phyloP scores from a whole-genome alignment of 2,113 vertebrate genomes.

The Thamnaconus septentrionalis region DNA sequence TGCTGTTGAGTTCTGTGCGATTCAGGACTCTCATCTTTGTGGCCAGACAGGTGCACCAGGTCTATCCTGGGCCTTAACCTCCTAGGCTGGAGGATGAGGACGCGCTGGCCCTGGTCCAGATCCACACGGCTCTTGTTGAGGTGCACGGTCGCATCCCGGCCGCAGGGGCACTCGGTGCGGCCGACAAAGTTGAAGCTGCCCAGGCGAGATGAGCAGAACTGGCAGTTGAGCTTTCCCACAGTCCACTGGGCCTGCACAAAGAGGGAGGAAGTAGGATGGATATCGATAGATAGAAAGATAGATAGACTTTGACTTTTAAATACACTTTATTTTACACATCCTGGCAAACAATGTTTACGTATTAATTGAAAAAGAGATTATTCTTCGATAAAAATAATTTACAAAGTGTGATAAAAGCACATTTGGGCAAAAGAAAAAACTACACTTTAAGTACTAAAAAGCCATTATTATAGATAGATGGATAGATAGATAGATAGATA shows the following conservation, averaged over 20 bases:
- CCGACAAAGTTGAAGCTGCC: conserved; percentile 86
- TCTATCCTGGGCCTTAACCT: conserved; percentile 38
- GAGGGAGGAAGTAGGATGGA: not conserved
- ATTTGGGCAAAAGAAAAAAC: no score
- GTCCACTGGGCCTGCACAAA: conserved; percentile 83
- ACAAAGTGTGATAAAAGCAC: no score
- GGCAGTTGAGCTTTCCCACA: conserved; percentile 84
- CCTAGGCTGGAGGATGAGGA: conserved; percentile 63
- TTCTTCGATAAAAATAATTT: no score
- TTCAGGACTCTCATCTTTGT: not conserved
- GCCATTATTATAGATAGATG: not conserved
- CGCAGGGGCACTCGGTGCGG: conserved; percentile 79
- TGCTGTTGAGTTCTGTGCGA: not conserved
- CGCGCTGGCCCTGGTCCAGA: conserved; percentile 54
- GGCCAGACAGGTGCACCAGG: not conserved
- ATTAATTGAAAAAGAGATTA: no score
- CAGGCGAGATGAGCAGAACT: conserved; percentile 81
- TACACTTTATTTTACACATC: no score
- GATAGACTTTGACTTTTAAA: not conserved
- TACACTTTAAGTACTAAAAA: no score
- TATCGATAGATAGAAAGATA: not conserved
- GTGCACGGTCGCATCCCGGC: conserved; percentile 74
- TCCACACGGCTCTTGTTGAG: conserved; percentile 83
- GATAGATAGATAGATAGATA: not conserved
- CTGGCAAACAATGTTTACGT: no score